Evolutionary conservation across 2,888 invertebrate genomes (phyloP), one percentile per base, ranked within the genome.

Genomic region (Pseudoips prasinana): DNA sequence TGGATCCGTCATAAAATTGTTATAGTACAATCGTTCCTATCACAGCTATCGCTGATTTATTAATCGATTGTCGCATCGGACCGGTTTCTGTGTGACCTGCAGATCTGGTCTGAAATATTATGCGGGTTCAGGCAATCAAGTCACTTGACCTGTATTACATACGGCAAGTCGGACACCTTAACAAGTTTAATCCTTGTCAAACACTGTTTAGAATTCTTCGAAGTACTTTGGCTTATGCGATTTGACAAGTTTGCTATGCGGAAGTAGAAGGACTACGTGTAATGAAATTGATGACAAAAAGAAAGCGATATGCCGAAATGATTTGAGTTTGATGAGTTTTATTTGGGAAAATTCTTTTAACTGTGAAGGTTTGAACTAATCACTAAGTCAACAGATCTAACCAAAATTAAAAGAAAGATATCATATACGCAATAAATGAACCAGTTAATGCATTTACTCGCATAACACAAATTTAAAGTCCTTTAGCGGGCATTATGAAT

Each of bases 121-220:
- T 79, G 74, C 72, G 72, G 72, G 77, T 73, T 73, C 73, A 68
- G 63, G 70, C 74, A 73, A 77, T 69, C 75, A 64, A 67, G 64
- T 62, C 61, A 55, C 62, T 62, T 79, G 83, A 73, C 81, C 80
- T 55, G 81, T 77, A 76, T 73, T 66, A 83, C 80, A 73, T 82
- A 58, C 46, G 36, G 42, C 40, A 75, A 73, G 75, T 74, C 58
- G 73, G 74, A 49, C 74, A 66, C 38, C 26, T 52, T 39, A 71
- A 70, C 84, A 78, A 73, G 83, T 83, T 76, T 72, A 45, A 71
- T 82, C 80, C 80, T 81, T 73, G 55, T 51, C 29, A 53, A 54
- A 58, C 50, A 56, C 57, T 58, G 48, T 48, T 34, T 36, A 43
- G 44, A 51, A 59, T 49, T 49, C 65, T 75, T 75, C 67, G 25